Percentiles rank a stretch among this genome's conserved stretches.
phyloP scores from a whole-genome alignment of 1,140 invertebrate genomes.

The Heliconius hewitsoni region DNA sequence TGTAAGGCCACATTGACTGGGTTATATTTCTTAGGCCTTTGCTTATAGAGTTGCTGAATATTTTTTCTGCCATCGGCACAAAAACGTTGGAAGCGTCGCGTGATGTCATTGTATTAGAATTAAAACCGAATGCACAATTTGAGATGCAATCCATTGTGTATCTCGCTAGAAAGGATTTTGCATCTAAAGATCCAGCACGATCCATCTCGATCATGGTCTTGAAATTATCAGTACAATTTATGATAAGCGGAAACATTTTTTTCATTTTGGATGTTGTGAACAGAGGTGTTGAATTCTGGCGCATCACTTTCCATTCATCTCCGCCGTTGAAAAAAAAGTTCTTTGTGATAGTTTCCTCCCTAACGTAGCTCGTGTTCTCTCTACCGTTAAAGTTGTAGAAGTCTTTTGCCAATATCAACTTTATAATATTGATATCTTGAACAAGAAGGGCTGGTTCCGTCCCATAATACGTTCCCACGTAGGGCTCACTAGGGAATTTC shows the following conservation, averaged over 20 bases:
- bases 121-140: constrained; percentile 46
- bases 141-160: constrained; percentile 48
- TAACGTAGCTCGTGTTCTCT: constrained; percentile 38
- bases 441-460: constrained; percentile 71
- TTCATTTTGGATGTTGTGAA: constrained; percentile 49
- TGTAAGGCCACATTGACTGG: constrained; percentile 44
- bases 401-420: constrained; percentile 40
- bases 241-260: constrained; percentile 41
- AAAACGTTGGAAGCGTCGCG: constrained; percentile 39
- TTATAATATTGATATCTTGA: constrained; percentile 43
- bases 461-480: constrained; percentile 68
- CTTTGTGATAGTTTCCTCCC: constrained; percentile 38
- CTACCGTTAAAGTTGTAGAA: constrained; percentile 46
- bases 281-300: constrained; percentile 42
- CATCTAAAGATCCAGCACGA: not conserved
- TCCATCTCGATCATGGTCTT: not conserved
- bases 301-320: constrained; percentile 44
- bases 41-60: constrained; percentile 38
- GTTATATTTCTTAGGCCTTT: constrained; percentile 33
- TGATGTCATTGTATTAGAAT: constrained; percentile 34
- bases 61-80: constrained; percentile 31
- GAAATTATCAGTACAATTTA: not conserved
- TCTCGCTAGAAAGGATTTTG: constrained; percentile 35
- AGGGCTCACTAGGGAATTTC: constrained; percentile 57
- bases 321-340: constrained; percentile 45